Percentiles rank a stretch among this genome's conserved stretches.
These are phyloP conservation scores for Epistrophella euchroma DNA, from an alignment of 2,888 invertebrate species.

Conservation along the genomic window DNA sequence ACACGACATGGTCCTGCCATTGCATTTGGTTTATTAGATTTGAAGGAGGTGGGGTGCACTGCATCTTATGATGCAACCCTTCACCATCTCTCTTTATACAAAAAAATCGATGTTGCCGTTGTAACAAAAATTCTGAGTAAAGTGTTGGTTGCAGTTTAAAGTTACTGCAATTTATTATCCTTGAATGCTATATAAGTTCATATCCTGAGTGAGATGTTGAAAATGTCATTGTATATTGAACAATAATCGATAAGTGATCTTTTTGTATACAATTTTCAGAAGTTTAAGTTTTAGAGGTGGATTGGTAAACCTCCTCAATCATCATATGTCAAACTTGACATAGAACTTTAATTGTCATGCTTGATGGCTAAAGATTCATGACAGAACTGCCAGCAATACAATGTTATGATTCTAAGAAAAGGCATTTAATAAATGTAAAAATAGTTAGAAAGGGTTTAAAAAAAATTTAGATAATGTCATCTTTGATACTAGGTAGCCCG, in stretches of 20 bases:
- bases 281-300: not conserved
- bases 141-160: slow-evolving; percentile 42
- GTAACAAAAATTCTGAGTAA: slow-evolving; percentile 29
- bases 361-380: not conserved
- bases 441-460: too few species aligned
- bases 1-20: not conserved
- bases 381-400: too few species aligned
- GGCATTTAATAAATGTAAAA: too few species aligned
- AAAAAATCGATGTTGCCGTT: slow-evolving; percentile 44
- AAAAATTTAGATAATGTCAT: too few species aligned
- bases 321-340: slow-evolving; percentile 18
- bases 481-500: too few species aligned
- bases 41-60: slow-evolving; percentile 1
- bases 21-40: not conserved
- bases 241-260: slow-evolving; percentile 39
- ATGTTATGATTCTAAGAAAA: too few species aligned
- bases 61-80: slow-evolving; percentile 18
- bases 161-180: slow-evolving; percentile 51
- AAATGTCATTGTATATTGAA: slow-evolving; percentile 18
- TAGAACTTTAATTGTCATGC: slow-evolving; percentile 3
- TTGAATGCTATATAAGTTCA: slow-evolving; percentile 9
- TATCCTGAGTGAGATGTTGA: slow-evolving; percentile 34
- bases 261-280: slow-evolving; percentile 48
- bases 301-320: not conserved
- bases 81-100: not conserved